Evolutionary conservation across 2,888 invertebrate genomes (phyloP), one percentile per base, ranked within the genome.

Genomic region (Eristalis arbustorum): DNA sequence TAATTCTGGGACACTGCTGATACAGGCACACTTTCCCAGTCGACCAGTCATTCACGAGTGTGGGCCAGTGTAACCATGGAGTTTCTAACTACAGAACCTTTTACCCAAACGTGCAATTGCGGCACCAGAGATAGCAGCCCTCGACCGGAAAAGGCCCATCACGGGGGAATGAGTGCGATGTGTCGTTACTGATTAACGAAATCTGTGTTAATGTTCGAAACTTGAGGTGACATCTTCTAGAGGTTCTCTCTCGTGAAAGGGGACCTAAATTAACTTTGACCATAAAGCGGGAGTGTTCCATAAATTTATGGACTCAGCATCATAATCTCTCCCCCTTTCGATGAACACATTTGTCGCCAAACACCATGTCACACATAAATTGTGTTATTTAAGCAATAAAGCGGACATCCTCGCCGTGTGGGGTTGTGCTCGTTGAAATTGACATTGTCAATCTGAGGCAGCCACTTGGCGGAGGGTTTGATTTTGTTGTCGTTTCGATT

Each of bases 1-100:
- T 84, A 76, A 84, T 84, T 81, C 68, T 34, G 37, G 40, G 37
- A 59, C 68, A 61, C 71, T 71, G 37, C 59, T 61, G 22, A 59
- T 71, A 42, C 34, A 40, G 6, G 28, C 61, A 63, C 67, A n/a
- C 18, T 8, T 18, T 8, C 18, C 8, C 18, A 18, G 49, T 49
- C 49, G n/a, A 18, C 8, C 18, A 18, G 49, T 18, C 49, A 18
- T 18, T 18, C 49, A 18, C 18, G 49, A 49, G 6, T 18, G 49
- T 18, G 49, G 18, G 14, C 6, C 14, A 18, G 1, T n/a, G 49
- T 2, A 8, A 18, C 5, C 8, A 18, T 49, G n/a, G n/a, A 8
- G 6, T 49, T n/a, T 18, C 6, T 0, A 14, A n/a, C 42, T 42
- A n/a, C 18, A 42, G 42, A 42, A 1, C 49, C 18, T 6, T 8